phyloP scores from a whole-genome alignment of 2,797 vertebrate species.

The Lacerta bilineata region DNA sequence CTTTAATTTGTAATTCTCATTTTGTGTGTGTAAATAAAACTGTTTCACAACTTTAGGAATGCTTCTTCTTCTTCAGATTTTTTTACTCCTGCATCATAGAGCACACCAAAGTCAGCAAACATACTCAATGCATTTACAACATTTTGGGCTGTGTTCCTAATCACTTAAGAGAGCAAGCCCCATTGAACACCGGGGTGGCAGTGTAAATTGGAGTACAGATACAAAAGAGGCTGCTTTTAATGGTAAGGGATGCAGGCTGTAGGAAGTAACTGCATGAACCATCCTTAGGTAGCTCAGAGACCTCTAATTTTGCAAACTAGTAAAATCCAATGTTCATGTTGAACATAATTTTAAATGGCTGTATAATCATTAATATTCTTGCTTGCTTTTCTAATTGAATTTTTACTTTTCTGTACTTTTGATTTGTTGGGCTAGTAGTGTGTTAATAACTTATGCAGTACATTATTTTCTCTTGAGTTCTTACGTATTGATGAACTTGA shows the following conservation, averaged over 20 bases:
- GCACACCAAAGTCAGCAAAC: not conserved
- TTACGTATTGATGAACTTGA: not conserved
- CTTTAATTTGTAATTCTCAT: not conserved
- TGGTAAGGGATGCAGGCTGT: conserved; percentile 44
- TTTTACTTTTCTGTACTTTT: not conserved
- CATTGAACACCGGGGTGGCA: not conserved
- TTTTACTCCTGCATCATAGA: not conserved
- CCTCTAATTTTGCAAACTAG: conserved; percentile 32
- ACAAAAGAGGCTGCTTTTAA: not conserved
- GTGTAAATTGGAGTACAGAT: not conserved
- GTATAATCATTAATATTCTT: conserved; percentile 29
- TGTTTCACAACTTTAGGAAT: not conserved
- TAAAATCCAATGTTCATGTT: conserved; percentile 13
- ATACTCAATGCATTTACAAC: not conserved
- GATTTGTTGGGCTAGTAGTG: conserved; percentile 36
- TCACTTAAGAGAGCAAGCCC: not conserved
- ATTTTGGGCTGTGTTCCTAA: not conserved
- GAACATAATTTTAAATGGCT: not conserved
- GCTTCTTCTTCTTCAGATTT: not conserved
- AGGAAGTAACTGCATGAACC: conserved; percentile 16
- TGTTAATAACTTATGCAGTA: not conserved
- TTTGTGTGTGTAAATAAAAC: not conserved
- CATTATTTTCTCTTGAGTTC: conserved; percentile 7
- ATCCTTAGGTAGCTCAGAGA: not conserved
- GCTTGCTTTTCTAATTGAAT: not conserved